Conservation (phyloP, 1,140 invertebrate species). For the Belonocnema kinseyi region DNA sequence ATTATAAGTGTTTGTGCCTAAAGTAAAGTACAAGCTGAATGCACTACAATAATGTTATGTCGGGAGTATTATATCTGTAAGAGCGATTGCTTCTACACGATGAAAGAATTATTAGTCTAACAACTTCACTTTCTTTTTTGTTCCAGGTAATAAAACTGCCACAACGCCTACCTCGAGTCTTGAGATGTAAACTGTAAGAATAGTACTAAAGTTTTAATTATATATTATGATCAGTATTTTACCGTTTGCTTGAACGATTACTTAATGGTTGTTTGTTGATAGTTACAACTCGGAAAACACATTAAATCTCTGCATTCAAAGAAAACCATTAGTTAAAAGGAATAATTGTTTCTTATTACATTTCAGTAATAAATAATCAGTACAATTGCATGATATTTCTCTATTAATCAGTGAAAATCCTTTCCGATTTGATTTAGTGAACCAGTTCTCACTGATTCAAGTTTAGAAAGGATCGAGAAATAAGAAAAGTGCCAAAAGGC, state of each 20-base stretch:
- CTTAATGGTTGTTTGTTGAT: neutral
- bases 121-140: constrained; percentile 24
- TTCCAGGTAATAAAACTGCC: constrained; percentile 12
- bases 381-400: too few species aligned
- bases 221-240: neutral
- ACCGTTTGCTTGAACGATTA: neutral
- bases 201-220: neutral
- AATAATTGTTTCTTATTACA: too few species aligned
- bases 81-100: neutral
- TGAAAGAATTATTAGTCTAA: constrained; percentile 29
- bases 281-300: too few species aligned
- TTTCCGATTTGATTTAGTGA: too few species aligned
- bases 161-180: neutral
- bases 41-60: constrained; percentile 8
- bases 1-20: neutral
- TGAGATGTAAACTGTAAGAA: constrained; percentile 6
- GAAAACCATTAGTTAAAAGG: too few species aligned
- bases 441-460: too few species aligned
- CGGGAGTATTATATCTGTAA: neutral
- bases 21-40: neutral
- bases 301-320: too few species aligned
- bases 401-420: too few species aligned
- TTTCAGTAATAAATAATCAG: too few species aligned
- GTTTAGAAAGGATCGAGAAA: too few species aligned
- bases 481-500: neutral